Base-by-base conservation (phyloP, 2,888 invertebrate genomes). In the Morpho deidamia region DNA sequence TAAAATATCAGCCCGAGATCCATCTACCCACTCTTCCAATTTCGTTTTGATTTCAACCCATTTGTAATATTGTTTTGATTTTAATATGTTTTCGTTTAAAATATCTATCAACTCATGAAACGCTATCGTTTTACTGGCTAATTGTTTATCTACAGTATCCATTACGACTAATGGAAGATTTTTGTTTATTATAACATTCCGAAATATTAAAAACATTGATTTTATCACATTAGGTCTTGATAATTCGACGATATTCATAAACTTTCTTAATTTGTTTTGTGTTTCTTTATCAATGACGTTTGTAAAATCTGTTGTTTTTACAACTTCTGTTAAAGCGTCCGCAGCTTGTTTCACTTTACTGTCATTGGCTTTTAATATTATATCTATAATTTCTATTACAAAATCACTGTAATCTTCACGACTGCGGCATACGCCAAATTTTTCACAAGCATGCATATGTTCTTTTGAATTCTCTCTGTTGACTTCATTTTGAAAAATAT, bases 391-490 rank as follows among this genome's bases (percentile, higher is more conserved):
- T 2, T 74, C 65, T 2, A 56, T 50, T 7, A 73, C 0, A 14
- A 75, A 75, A 0, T 64, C 56, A 1, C 65, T 67, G 8, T 72
- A 76, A 0, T 66, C 70, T 0, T 60, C 46, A 0, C 50, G 51
- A 0, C 53, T 61, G n/a, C 71, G 60, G 49, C 83, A 83, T 4
- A 79, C 67, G 0, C 64, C 60, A 37, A 76, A 69, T 58, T 71
- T 70, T 2, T 58, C 58, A 44, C 81, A 82, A 0, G 72, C 71
- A 7, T 72, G 69, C 1, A 56, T 45, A 5, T 67, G 57, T 62
- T 78, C 75, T 0, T 66, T 11, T 0, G 60, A 51, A 2, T 62
- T 63, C 52, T 68, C 72, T 0, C 60, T 69, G 0, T 71, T 65
- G 0, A 80, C 33, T 51, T 72, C 72, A 7, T 66, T 69, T 23